Conservation (phyloP, 1,140 invertebrate species). For the Solenopsis fugax region DNA sequence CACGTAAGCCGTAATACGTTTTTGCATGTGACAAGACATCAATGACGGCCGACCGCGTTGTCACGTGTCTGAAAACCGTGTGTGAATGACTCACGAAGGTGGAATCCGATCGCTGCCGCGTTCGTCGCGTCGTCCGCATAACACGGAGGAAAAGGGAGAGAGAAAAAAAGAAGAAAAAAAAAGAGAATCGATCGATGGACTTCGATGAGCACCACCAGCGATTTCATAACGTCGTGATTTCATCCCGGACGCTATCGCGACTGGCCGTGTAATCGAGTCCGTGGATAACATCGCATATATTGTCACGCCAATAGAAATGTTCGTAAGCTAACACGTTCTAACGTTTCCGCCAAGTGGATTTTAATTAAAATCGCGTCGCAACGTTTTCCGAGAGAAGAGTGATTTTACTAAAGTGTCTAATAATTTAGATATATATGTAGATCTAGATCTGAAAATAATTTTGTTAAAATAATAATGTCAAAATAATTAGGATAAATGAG, state of each 20-base stretch:
- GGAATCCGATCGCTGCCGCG: slow-evolving; percentile 13
- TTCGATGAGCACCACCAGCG: neutral
- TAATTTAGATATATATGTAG: too few relatives aligned
- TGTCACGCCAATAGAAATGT: neutral
- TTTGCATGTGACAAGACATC: slow-evolving; percentile 49
- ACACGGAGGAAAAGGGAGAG: neutral
- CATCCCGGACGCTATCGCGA: neutral
- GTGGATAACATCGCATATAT: neutral
- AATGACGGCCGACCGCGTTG: slow-evolving; percentile 43
- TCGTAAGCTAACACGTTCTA: neutral
- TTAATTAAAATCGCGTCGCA: neutral
- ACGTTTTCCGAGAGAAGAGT: too few relatives aligned
- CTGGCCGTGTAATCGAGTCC: neutral
- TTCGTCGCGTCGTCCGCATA: too few relatives aligned
- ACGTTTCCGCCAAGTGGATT: neutral
- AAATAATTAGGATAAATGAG: too few relatives aligned
- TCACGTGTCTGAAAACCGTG: slow-evolving; percentile 65
- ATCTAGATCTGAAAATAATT: too few relatives aligned
- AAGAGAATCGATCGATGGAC: slow-evolving; percentile 6
- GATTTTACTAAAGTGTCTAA: too few relatives aligned
- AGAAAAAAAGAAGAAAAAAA: neutral
- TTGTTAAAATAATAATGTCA: too few relatives aligned
- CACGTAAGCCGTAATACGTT: slow-evolving; percentile 52
- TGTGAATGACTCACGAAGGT: slow-evolving; percentile 50
- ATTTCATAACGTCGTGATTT: slow-evolving; percentile 24